Percentiles rank a stretch among this genome's conserved stretches.
These are phyloP conservation scores for Calliphora vomitoria DNA, from an alignment of 2,888 invertebrate genomes.

Conservation along the genomic window DNA sequence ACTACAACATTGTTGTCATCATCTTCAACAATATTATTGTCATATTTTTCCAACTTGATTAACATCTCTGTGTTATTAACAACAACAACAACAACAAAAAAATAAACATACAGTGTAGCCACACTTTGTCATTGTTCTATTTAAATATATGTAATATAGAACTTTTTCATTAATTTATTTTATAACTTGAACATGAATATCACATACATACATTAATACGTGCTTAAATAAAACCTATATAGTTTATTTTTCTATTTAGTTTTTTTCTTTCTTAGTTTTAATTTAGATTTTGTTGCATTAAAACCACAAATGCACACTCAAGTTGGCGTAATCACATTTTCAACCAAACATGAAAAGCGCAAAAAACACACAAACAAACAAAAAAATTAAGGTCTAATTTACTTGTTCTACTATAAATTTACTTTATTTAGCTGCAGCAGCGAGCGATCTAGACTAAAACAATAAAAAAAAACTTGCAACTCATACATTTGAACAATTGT, in stretches of 20 bases:
- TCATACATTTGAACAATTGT: slow-evolving; percentile 42
- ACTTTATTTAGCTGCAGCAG: slow-evolving; percentile 46
- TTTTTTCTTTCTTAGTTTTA: neutral
- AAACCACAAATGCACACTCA: slow-evolving; percentile 62
- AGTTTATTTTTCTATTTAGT: slow-evolving; percentile 17
- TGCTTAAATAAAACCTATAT: neutral
- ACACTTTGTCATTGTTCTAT: slow-evolving; percentile 64
- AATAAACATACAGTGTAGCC: slow-evolving; percentile 42
- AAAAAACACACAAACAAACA: slow-evolving; percentile 9
- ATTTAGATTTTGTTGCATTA: slow-evolving; percentile 38
- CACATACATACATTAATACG: neutral
- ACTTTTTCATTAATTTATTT: slow-evolving; percentile 15
- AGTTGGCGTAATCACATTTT: slow-evolving; percentile 64
- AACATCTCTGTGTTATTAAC: neutral
- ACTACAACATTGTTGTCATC: slow-evolving; percentile 46
- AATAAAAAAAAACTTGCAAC: slow-evolving; percentile 34
- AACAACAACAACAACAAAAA: neutral
- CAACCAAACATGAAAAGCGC: slow-evolving; percentile 34
- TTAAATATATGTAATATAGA: slow-evolving; percentile 24
- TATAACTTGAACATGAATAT: slow-evolving; percentile 25
- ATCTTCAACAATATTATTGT: slow-evolving; percentile 28
- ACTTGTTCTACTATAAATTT: slow-evolving; percentile 61
- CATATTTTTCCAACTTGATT: slow-evolving; percentile 12
- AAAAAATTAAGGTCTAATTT: slow-evolving; percentile 69
- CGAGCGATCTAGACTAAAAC: slow-evolving; percentile 47